Evolutionary conservation across 2,797 vertebrate species (phyloP).

Genomic region (Helicolenus hilgendorfi): DNA sequence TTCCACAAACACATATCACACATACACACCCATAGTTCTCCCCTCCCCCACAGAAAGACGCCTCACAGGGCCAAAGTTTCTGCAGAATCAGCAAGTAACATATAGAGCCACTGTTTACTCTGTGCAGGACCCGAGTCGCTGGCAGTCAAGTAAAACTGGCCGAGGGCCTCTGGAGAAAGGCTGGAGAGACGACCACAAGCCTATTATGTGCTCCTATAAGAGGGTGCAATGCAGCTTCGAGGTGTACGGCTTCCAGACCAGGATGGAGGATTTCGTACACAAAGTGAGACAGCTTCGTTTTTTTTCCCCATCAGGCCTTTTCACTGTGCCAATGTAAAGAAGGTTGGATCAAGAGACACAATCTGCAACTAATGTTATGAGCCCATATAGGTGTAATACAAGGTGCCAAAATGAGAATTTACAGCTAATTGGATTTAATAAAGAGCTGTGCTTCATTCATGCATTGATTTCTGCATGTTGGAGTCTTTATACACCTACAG

Average conservation of each 20-base stretch:
- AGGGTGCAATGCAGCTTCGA: slow-evolving; percentile 91
- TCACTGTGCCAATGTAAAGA: background rate
- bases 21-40: background rate
- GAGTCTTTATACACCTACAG: background rate
- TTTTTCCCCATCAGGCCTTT: background rate
- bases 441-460: background rate
- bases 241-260: slow-evolving; percentile 91
- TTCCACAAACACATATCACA: slow-evolving; percentile 11
- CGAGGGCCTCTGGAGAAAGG: slow-evolving; percentile 89
- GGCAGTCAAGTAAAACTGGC: slow-evolving; percentile 89
- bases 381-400: slow-evolving; percentile 8
- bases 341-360: background rate
- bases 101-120: slow-evolving; percentile 54
- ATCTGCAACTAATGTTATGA: slow-evolving; percentile 21
- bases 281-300: slow-evolving; percentile 75
- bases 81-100: slow-evolving; percentile 74
- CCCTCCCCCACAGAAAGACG: background rate
- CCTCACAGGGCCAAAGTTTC: slow-evolving; percentile 30
- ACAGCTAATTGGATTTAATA: slow-evolving; percentile 22
- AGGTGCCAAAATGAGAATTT: slow-evolving; percentile 5
- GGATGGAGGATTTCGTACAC: slow-evolving; percentile 91
- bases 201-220: slow-evolving; percentile 94
- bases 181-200: slow-evolving; percentile 84
- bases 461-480: background rate
- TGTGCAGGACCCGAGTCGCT: slow-evolving; percentile 89